phyloP scores from a whole-genome alignment of 2,888 invertebrate genomes.

The Myopa testacea region DNA sequence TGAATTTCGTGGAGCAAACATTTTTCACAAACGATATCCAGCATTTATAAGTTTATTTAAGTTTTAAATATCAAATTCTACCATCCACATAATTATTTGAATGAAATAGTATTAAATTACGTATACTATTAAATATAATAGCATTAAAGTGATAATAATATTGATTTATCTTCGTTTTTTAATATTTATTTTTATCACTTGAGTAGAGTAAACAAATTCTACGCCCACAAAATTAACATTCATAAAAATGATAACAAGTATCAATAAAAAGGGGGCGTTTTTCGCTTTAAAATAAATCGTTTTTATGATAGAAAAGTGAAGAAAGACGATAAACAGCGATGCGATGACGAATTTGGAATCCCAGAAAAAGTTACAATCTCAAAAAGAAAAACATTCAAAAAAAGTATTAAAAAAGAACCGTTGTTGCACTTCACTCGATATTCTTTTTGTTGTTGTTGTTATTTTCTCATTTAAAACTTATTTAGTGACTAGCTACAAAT shows the following conservation, averaged over 20 bases:
- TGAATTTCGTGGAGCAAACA: slow-evolving; percentile 69
- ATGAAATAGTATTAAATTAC: background rate
- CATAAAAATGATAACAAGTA: slow-evolving; percentile 5
- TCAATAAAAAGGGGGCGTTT: slow-evolving; percentile 13
- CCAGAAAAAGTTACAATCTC: background rate
- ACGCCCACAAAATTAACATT: slow-evolving; percentile 9
- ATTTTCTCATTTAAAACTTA: background rate
- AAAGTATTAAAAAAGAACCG: background rate
- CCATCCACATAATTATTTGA: background rate
- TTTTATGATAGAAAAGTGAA: background rate
- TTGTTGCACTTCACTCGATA: background rate
- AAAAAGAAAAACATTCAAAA: background rate
- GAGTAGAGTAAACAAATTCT: background rate
- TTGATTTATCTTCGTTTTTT: background rate
- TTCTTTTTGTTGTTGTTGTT: slow-evolving; percentile 1
- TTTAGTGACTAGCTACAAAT: slow-evolving; percentile 9
- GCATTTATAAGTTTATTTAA: slow-evolving; percentile 28
- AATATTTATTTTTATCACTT: background rate
- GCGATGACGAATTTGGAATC: too few species aligned
- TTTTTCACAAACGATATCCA: slow-evolving; percentile 48
- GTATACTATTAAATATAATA: slow-evolving; percentile 18
- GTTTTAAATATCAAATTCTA: slow-evolving; percentile 28
- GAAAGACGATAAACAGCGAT: background rate
- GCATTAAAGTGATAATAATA: background rate
- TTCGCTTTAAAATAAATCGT: background rate